phyloP scores from a whole-genome alignment of 2,888 invertebrate species.

The Drosophila fulvimacula region DNA sequence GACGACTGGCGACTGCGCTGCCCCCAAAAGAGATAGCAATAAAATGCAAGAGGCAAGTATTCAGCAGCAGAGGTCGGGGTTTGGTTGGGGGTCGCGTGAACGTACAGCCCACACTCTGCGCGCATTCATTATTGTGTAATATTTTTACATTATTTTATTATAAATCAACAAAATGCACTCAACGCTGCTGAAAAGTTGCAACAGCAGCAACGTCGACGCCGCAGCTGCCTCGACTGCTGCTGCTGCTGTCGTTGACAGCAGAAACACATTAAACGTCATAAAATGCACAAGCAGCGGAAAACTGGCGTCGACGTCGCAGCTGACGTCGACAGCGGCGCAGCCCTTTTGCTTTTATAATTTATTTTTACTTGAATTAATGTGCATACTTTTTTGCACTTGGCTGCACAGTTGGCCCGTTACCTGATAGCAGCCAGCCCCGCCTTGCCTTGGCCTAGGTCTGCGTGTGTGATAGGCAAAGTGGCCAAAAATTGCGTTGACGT shows the following conservation, averaged over 20 bases:
- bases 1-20: constrained; percentile 25
- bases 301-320: constrained; percentile 32
- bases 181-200: constrained; percentile 72
- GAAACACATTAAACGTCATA: constrained; percentile 82
- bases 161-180: constrained; percentile 82
- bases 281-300: constrained; percentile 77
- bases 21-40: constrained; percentile 21
- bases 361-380: constrained; percentile 81
- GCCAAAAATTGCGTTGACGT: constrained; percentile 61
- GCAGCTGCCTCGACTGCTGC: constrained; percentile 18
- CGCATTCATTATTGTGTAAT: constrained; percentile 81
- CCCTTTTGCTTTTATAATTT: constrained; percentile 74
- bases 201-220: constrained; percentile 37
- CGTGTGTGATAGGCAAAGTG: constrained; percentile 61
- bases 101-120: constrained; percentile 24
- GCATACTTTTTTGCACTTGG: constrained; percentile 78
- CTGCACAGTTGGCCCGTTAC: constrained; percentile 75
- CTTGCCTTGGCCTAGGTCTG: constrained; percentile 3
- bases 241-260: constrained; percentile 80
- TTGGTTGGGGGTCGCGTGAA: neutral
- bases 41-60: constrained; percentile 1
- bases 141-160: constrained; percentile 83
- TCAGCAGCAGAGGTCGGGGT: neutral
- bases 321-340: constrained; percentile 32
- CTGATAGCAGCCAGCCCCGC: constrained; percentile 56